Evolutionary conservation across 2,113 vertebrate species (phyloP), one percentile per base, ranked within the genome.

Genomic region (Plotosus lineatus): DNA sequence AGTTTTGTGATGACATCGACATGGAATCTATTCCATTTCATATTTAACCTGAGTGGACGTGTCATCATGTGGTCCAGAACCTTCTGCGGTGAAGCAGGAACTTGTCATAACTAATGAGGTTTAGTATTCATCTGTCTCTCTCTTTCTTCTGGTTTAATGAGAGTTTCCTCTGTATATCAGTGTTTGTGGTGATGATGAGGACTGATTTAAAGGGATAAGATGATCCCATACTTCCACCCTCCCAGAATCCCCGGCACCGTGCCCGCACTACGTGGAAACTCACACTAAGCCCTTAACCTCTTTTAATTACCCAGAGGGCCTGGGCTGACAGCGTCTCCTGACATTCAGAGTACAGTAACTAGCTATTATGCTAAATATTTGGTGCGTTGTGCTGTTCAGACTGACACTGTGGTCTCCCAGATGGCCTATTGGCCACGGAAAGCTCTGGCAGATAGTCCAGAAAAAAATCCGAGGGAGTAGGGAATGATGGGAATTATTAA

Each of bases 301-400:
- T 73, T 93, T 93, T 91, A 94, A 93, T 93, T 93, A 93, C 88
- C 90, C 85, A 31, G 65, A 81, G 87, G 87, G 85, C 83, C 76
- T 73, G 89, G 90, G 88, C 79, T 92, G 92, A 92, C 90, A 92
- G 89, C 82, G 84, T 63, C 79, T 83, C 83, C 83, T 77, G 85
- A 65, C 84, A 75, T 86, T 86, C 88, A 91, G 87, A 90, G 85
- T 87, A 42, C 91, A 88, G 91, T 92, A 90, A 91, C 89, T 84
- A 89, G 81, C 90, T 89, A 92, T 92, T 92, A 92, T 84, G 85
- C 85, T 87, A 92, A 94, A 93, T 93, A 93, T 93, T 93, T 92
- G 88, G 87, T 87, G 79, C 71, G 86, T 91, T 90, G 89, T 89
- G 87, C 85, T 77, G 88, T 81, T 85, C 81, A 91, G 77, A 66